Conservation (phyloP, 2,113 vertebrate genomes). For the Cnemophilus loriae region DNA sequence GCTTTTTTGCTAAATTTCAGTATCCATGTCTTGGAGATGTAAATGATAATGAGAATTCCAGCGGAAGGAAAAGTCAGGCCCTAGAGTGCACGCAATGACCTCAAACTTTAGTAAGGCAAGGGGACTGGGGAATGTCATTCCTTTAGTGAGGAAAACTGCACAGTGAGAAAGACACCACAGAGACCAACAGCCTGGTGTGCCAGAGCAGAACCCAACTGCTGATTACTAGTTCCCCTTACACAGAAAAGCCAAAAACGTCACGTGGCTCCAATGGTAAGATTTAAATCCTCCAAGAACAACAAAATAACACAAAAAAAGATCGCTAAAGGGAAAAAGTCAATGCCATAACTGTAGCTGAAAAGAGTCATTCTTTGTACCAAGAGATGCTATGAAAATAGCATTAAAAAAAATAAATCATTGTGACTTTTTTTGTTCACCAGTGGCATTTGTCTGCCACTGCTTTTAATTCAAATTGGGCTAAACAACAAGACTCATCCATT, state of each 20-base stretch:
- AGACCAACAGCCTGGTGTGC: neutral
- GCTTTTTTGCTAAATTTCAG: neutral
- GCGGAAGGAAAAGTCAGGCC: neutral
- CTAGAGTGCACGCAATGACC: neutral
- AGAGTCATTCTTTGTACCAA: neutral
- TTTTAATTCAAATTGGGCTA: neutral
- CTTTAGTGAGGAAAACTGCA: neutral
- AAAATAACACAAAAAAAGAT: neutral
- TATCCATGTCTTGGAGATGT: neutral
- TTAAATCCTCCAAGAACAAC: constrained; percentile 31
- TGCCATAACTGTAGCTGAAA: constrained; percentile 11
- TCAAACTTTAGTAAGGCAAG: neutral
- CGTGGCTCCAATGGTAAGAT: constrained; percentile 12
- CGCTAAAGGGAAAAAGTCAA: constrained; percentile 21
- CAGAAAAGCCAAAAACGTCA: constrained; percentile 32
- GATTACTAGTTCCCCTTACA: neutral
- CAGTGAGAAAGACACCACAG: neutral
- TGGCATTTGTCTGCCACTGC: neutral
- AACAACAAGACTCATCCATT: neutral
- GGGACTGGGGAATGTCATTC: neutral
- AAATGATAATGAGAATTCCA: neutral
- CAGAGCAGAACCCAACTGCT: neutral
- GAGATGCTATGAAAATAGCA: neutral
- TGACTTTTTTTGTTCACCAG: neutral
- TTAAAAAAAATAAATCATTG: constrained; percentile 1